These are phyloP conservation scores for Patella pellucida DNA, from an alignment of 2,888 invertebrate genomes.

Conservation along the genomic window DNA sequence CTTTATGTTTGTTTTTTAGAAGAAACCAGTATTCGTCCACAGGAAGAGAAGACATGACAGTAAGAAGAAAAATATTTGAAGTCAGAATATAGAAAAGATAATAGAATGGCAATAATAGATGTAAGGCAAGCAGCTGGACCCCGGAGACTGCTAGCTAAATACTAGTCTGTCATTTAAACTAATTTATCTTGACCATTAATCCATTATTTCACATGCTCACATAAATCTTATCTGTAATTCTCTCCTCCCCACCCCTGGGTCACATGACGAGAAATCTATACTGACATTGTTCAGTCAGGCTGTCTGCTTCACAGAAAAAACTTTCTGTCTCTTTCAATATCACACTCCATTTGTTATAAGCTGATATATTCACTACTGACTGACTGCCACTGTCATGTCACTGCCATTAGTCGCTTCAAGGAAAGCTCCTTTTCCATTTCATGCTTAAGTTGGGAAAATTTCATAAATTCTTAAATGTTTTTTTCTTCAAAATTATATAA, in stretches of 20 bases:
- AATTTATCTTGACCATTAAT: slow-evolving; percentile 45
- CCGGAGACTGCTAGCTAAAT: slow-evolving; percentile 38
- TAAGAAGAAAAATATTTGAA: neutral
- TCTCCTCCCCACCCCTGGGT: slow-evolving; percentile 31
- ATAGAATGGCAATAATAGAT: slow-evolving; percentile 30
- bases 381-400: too few species aligned
- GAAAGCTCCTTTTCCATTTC: too few species aligned
- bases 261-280: slow-evolving; percentile 28
- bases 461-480: too few species aligned
- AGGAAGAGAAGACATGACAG: too few species aligned
- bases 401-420: too few species aligned
- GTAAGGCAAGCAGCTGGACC: slow-evolving; percentile 37
- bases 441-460: too few species aligned
- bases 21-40: too few species aligned
- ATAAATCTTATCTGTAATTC: slow-evolving; percentile 38
- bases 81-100: slow-evolving; percentile 4
- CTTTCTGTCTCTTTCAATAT: slow-evolving; percentile 26
- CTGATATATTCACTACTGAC: too few species aligned
- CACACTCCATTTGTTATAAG: neutral
- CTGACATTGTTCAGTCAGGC: slow-evolving; percentile 25
- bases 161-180: slow-evolving; percentile 42
- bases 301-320: slow-evolving; percentile 16
- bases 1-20: too few species aligned
- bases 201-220: slow-evolving; percentile 43
- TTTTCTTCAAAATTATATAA: too few species aligned